Evolutionary conservation across 2,797 vertebrate species (phyloP).

Genomic region (Clarias laeviceps): DNA sequence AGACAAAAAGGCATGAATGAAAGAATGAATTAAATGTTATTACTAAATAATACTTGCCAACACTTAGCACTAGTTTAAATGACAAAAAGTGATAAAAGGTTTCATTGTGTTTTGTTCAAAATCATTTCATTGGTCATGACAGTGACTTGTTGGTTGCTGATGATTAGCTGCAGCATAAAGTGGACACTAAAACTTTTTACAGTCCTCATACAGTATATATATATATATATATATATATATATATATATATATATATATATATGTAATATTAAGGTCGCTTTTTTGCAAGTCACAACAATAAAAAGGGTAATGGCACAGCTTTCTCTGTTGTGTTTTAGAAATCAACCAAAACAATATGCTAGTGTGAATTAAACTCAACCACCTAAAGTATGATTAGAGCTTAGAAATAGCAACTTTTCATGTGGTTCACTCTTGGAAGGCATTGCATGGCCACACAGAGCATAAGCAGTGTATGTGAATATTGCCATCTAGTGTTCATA

Average conservation of each 20-base stretch:
- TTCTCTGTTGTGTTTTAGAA: neutral
- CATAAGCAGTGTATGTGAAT: neutral
- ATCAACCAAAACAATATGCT: neutral
- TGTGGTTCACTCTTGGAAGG: neutral
- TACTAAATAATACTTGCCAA: neutral
- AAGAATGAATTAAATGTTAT: neutral
- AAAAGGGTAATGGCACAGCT: neutral
- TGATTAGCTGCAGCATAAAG: neutral
- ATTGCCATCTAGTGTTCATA: constrained; percentile 47
- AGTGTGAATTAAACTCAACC: neutral
- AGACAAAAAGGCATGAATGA: neutral
- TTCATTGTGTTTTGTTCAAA: neutral
- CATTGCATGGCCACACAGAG: constrained; percentile 1
- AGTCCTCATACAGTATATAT: neutral
- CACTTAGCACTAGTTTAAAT: neutral
- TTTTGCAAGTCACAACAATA: neutral
- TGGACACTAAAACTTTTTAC: neutral
- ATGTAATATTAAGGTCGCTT: neutral
- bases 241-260: no score
- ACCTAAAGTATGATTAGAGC: neutral
- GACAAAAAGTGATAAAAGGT: neutral
- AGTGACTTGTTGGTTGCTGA: neutral
- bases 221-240: no score
- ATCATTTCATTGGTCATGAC: neutral
- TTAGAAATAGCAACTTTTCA: neutral